Evolutionary conservation across 2,888 invertebrate genomes (phyloP).

Genomic region (Ctenicera cuprea): DNA sequence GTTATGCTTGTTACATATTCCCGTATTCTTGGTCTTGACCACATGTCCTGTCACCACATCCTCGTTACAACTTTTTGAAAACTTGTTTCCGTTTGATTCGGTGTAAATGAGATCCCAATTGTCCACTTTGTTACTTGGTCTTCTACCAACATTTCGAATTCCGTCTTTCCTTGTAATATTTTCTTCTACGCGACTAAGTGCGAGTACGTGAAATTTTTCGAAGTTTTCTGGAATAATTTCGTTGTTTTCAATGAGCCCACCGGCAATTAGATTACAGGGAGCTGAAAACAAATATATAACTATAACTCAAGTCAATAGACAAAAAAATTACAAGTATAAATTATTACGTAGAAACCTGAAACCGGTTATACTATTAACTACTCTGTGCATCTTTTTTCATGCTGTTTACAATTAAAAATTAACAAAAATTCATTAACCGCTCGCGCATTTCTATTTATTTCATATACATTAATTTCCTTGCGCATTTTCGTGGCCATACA

Average conservation of each 20-base stretch:
- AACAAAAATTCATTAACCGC: no score
- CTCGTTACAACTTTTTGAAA: constrained; percentile 46
- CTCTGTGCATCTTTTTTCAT: no score
- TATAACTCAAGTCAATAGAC: background rate
- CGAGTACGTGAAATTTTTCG: constrained; percentile 68
- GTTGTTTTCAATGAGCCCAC: background rate
- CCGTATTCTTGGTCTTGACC: constrained; percentile 47
- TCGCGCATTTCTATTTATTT: no score
- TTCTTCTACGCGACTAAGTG: constrained; percentile 67
- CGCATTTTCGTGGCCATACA: no score
- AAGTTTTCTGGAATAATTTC: constrained; percentile 43
- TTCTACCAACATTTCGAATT: constrained; percentile 59
- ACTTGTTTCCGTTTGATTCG: constrained; percentile 58
- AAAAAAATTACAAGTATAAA: background rate
- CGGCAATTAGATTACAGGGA: constrained; percentile 16
- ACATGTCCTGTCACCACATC: constrained; percentile 34
- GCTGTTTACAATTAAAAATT: no score
- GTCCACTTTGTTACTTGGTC: constrained; percentile 68
- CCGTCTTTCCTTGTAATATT: constrained; percentile 36
- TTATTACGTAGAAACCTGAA: background rate
- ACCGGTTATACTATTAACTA: no score
- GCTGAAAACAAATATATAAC: constrained; percentile 28
- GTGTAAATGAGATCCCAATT: constrained; percentile 70
- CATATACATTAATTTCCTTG: no score
- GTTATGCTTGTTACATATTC: constrained; percentile 59